Evolutionary conservation across 2,888 invertebrate genomes (phyloP).

Genomic region (Sarcophaga carnaria): DNA sequence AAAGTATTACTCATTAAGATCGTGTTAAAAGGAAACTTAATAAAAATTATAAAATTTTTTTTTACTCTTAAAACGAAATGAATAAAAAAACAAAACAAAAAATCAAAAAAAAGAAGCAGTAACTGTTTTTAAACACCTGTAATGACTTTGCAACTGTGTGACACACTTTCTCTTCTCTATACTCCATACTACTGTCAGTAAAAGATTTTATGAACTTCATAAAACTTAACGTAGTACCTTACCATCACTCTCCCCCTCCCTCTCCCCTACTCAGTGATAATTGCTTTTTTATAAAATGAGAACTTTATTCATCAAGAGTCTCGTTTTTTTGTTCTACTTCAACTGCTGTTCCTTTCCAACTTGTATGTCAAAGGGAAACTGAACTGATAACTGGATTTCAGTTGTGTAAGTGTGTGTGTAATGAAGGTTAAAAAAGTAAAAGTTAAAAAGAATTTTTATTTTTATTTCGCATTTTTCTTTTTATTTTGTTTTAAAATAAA

Average conservation of each 20-base stretch:
- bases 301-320: constrained; percentile 59
- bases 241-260: background rate
- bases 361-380: background rate
- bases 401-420: background rate
- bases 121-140: constrained; percentile 59
- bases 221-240: background rate
- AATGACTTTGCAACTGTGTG: constrained; percentile 46
- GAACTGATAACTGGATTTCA: too few relatives aligned
- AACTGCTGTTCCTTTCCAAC: background rate
- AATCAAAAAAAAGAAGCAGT: too few relatives aligned
- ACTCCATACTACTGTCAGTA: background rate
- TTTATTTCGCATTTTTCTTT: background rate
- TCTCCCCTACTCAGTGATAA: background rate
- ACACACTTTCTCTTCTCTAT: background rate
- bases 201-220: background rate
- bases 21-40: constrained; percentile 4
- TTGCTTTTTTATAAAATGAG: constrained; percentile 33
- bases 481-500: constrained; percentile 3
- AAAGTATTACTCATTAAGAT: background rate
- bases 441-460: background rate
- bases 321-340: background rate
- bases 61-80: background rate
- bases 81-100: background rate
- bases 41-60: constrained; percentile 9
- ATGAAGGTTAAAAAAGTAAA: constrained; percentile 59